phyloP scores from a whole-genome alignment of 2,113 vertebrate species.

The Phaethon lepturus region DNA sequence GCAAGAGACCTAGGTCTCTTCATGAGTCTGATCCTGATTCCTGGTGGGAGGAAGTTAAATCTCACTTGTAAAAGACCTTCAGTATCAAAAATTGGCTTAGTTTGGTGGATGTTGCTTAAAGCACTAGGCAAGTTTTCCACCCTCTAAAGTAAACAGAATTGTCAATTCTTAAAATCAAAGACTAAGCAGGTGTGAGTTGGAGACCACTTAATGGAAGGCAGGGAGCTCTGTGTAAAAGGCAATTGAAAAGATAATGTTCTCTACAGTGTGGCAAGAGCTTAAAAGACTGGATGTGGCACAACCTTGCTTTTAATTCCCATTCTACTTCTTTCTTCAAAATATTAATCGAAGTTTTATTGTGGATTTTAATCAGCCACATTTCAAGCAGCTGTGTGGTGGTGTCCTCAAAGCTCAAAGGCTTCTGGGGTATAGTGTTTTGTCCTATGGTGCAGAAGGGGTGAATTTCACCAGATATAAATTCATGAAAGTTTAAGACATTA shows the following conservation, averaged over 20 bases:
- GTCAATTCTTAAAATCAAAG: not conserved
- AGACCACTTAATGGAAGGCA: not conserved
- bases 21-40: not conserved
- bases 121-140: not conserved
- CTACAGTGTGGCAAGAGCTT: not conserved
- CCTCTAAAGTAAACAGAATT: not conserved
- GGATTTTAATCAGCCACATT: not conserved
- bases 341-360: not conserved
- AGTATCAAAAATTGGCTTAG: not conserved
- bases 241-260: not conserved
- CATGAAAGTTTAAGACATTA: not conserved
- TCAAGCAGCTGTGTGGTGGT: not conserved
- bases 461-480: not conserved
- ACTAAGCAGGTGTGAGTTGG: not conserved
- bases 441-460: not conserved
- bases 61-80: not conserved
- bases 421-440: not conserved
- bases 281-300: not conserved
- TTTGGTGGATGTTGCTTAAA: not conserved
- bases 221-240: not conserved
- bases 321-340: not conserved
- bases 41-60: not conserved
- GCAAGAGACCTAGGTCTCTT: not conserved
- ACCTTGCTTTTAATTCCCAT: not conserved
- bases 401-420: not conserved